Evolutionary conservation across 2,797 vertebrate genomes (phyloP).

Genomic region (Manis pentadactyla): DNA sequence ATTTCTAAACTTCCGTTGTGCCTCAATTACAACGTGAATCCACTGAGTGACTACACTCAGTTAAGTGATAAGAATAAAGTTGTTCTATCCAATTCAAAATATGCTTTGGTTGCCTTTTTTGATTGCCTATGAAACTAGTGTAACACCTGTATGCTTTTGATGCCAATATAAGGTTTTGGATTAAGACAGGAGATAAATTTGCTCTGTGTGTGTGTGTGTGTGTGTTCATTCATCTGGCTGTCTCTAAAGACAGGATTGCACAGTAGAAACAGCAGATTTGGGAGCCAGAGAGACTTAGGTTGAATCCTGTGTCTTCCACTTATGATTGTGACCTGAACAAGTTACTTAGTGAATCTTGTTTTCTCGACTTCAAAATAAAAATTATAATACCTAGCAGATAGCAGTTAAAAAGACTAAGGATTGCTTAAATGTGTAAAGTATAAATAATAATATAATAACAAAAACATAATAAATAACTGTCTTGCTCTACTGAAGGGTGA

Average conservation of each 20-base stretch:
- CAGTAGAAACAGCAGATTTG: not conserved
- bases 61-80: slow-evolving; percentile 31
- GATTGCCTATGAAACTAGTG: slow-evolving; percentile 36
- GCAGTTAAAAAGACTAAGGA: not conserved
- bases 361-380: slow-evolving; percentile 21
- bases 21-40: slow-evolving; percentile 28
- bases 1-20: not conserved
- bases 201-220: not conserved
- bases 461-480: not conserved
- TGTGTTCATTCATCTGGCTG: not conserved
- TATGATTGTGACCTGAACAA: not conserved
- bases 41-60: not conserved
- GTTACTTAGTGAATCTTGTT: not conserved
- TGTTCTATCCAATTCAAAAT: not conserved
- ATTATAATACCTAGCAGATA: slow-evolving; percentile 4
- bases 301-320: not conserved
- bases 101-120: not conserved
- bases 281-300: not conserved
- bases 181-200: not conserved
- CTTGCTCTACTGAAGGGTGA: not conserved
- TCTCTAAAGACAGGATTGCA: not conserved
- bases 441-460: slow-evolving; percentile 34
- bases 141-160: not conserved
- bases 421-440: slow-evolving; percentile 14
- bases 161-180: not conserved